Percentiles rank a stretch among this genome's conserved stretches.
Evolutionary conservation across 53 echinoderm and acorn worm genomes (phyloP).

Genomic region (Henricia sp.): DNA sequence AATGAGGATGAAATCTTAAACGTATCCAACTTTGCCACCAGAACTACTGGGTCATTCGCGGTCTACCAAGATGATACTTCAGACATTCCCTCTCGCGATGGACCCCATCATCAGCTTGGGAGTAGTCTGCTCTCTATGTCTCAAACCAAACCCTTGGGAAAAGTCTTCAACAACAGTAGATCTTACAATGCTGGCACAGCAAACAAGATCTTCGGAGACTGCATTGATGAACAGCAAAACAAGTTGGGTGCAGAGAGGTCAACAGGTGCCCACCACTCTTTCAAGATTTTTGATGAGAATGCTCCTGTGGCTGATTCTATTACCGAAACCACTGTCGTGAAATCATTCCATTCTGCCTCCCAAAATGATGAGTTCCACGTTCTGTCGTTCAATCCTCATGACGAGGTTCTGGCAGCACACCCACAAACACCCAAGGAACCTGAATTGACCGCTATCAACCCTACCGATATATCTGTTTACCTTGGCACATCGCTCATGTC

Average conservation of each 20-base stretch:
- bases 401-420: too few relatives aligned
- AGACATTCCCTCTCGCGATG: background rate
- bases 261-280: background rate
- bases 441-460: background rate
- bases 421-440: background rate
- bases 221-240: background rate
- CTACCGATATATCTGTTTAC: conserved; percentile 7
- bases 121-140: too few relatives aligned
- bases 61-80: conserved; percentile 13
- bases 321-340: background rate
- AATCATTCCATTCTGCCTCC: background rate
- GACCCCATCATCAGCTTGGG: too few relatives aligned
- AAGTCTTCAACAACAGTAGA: background rate
- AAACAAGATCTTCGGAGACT: background rate
- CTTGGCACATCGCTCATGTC: conserved; percentile 21
- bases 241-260: background rate
- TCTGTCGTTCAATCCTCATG: too few relatives aligned
- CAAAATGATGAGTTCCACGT: background rate
- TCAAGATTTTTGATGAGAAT: conserved; percentile 5
- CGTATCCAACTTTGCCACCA: background rate
- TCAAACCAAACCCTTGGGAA: background rate
- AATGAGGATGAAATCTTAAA: background rate
- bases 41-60: background rate
- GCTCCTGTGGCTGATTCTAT: background rate
- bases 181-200: background rate